Evolutionary conservation across 64 coral and sea anemone species (phyloP), one percentile per base, ranked within the genome.

Genomic region (Pocillopora verrucosa): DNA sequence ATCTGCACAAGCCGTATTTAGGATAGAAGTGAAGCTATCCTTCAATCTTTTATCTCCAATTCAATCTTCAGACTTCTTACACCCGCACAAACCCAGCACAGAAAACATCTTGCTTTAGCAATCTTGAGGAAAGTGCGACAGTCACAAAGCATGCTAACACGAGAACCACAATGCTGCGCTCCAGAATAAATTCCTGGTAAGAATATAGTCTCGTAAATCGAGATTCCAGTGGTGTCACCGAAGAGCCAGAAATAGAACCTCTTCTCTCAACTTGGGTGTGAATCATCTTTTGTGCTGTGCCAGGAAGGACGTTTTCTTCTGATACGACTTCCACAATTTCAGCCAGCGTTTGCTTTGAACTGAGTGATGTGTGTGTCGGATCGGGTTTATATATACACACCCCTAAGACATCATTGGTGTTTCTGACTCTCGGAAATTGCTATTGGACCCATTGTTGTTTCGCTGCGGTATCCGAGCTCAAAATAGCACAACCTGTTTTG

Each of bases 331-430:
- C 20, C 67, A 30, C 67, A n/a, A 24, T 20, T 70, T 11, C 12
- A 24, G n/a, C 22, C 9, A 70, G n/a, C 25, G 20, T 70, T 15
- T 63, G 2, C 61, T 15, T 13, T 63, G 16, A n/a, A 70, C 77
- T 59, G 77, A 58, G 22, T 3, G 77, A 22, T 60, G 77, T 79
- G 30, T 79, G 26, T 13, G 1, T 5, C 77, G 59, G 59, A 59
- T 16, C 3, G 41, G 56, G 77, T 79, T 79, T 79, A 79, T 79
- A 78, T 78, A 79, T 51, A 51, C 41, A 51, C 41, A 51, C 41
- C 76, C 77, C 56, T 22, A 22, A 79, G 9, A 14, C 56, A 11
- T 17, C 58, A 60, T 14, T 79, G 59, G 12, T 25, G 77, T 79
- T 79, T 79, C 77, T 79, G 59, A 30, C 30, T 30, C 30, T 30